These are phyloP conservation scores for Stegodyphus mimosarum DNA, from an alignment of 1,140 invertebrate genomes.

Conservation along the genomic window DNA sequence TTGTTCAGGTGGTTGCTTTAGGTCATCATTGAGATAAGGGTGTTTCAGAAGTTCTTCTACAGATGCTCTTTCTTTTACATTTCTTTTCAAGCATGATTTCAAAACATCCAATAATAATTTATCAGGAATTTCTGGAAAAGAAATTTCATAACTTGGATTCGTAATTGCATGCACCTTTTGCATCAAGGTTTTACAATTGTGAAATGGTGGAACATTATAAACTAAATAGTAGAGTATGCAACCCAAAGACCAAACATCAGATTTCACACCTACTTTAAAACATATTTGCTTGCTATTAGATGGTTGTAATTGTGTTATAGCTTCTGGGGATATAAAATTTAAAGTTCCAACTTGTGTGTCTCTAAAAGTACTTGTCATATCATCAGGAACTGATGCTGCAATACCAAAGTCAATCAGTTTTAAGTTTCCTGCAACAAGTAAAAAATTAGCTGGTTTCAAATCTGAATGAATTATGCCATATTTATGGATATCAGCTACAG, in stretches of 20 bases:
- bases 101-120: constrained; percentile 67
- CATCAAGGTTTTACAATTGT: constrained; percentile 80
- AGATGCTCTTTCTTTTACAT: constrained; percentile 78
- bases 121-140: constrained; percentile 75
- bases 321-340: constrained; percentile 97
- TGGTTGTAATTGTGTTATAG: constrained; percentile 69
- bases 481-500: constrained; percentile 90
- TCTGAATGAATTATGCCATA: constrained; percentile 96
- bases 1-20: not conserved
- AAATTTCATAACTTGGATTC: constrained; percentile 79
- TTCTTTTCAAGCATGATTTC: constrained; percentile 76
- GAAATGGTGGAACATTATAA: constrained; percentile 91
- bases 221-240: constrained; percentile 95
- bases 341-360: constrained; percentile 84
- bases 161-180: constrained; percentile 86
- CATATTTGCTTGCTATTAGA: constrained; percentile 11
- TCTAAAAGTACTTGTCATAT: constrained; percentile 90
- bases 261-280: constrained; percentile 86
- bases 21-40: constrained; percentile 71
- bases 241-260: constrained; percentile 97
- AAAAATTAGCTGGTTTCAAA: constrained; percentile 96
- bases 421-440: constrained; percentile 85
- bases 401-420: constrained; percentile 99
- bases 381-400: constrained; percentile 86
- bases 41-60: constrained; percentile 78